A percentile compares a stretch with the other conserved stretches of the same genome.
Evolutionary conservation across 2,113 vertebrate species (phyloP).

Genomic region (Jaculus jaculus): DNA sequence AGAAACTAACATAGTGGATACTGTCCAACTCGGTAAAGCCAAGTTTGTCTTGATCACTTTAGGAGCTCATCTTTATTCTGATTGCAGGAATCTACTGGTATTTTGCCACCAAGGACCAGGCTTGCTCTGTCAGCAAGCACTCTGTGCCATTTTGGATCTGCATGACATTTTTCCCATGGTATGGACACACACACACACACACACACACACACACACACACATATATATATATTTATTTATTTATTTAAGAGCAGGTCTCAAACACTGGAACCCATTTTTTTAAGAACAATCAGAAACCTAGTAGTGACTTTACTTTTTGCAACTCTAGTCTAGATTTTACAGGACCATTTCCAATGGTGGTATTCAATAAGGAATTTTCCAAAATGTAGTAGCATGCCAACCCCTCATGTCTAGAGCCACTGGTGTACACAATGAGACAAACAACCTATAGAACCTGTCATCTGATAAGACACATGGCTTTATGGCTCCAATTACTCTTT

Average conservation of each 20-base stretch:
- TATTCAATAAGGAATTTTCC: not conserved
- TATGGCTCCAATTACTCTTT: not conserved
- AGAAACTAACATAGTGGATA: not conserved
- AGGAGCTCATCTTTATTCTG: too few relatives aligned
- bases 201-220: too few relatives aligned
- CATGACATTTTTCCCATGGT: not conserved
- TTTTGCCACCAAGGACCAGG: not conserved
- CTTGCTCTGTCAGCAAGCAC: not conserved
- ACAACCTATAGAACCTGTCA: too few relatives aligned
- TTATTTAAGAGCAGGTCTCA: not conserved
- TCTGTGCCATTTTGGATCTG: too few relatives aligned
- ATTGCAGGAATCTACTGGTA: not conserved
- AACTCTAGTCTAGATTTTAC: not conserved
- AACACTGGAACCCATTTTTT: not conserved
- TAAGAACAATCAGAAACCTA: not conserved
- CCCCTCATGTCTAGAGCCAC: not conserved
- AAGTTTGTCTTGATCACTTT: not conserved
- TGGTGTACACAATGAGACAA: not conserved
- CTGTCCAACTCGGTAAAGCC: not conserved
- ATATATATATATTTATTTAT: too few relatives aligned
- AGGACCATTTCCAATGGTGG: not conserved
- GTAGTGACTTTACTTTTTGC: not conserved
- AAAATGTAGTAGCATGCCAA: accelerated
- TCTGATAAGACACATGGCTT: not conserved
- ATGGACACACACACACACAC: too few relatives aligned